phyloP scores from a whole-genome alignment of 2,797 vertebrate genomes.

The Tragelaphus oryx region DNA sequence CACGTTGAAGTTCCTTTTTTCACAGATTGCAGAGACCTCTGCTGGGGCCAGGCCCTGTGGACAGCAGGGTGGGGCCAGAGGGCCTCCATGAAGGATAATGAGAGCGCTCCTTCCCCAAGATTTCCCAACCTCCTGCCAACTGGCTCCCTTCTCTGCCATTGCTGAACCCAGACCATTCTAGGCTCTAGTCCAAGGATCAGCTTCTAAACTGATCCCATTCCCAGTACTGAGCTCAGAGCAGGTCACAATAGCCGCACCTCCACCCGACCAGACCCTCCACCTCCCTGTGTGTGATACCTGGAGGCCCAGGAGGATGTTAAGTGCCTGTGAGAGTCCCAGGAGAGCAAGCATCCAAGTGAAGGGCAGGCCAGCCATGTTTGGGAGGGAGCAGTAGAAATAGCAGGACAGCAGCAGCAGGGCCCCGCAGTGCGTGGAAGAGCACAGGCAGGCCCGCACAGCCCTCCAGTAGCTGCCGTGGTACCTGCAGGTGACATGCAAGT shows the following conservation, averaged over 20 bases:
- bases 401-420: slow-evolving; percentile 24
- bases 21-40: slow-evolving; percentile 87
- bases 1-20: slow-evolving; percentile 86
- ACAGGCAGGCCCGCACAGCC: slow-evolving; percentile 49
- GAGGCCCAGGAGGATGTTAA: slow-evolving; percentile 54
- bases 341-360: slow-evolving; percentile 9
- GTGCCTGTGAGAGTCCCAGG: slow-evolving; percentile 57
- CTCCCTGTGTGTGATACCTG: slow-evolving; percentile 52
- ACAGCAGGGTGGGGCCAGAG: background rate
- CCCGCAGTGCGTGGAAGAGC: background rate
- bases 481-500: slow-evolving; percentile 44
- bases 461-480: slow-evolving; percentile 57
- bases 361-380: accelerated
- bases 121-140: background rate
- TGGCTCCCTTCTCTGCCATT: background rate
- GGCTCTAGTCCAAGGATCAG: background rate
- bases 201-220: background rate
- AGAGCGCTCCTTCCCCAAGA: background rate
- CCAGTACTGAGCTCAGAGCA: background rate
- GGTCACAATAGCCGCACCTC: background rate
- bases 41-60: slow-evolving; percentile 82
- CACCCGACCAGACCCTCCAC: background rate
- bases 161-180: background rate
- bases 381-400: background rate
- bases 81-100: background rate